Conservation (phyloP, 2,797 vertebrate genomes). For the Lateolabrax maculatus region DNA sequence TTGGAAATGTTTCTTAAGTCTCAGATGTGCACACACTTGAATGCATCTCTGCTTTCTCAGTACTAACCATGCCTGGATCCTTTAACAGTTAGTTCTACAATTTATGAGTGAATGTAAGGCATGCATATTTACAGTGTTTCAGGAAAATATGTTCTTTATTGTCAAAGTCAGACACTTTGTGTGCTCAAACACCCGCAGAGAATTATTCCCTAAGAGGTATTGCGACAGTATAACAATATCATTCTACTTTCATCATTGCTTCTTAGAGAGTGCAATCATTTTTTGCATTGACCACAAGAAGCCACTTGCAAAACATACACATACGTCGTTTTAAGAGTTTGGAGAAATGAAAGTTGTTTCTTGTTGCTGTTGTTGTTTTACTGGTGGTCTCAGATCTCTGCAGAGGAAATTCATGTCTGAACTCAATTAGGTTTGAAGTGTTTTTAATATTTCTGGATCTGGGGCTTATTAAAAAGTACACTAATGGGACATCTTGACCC, state of each 20-base stretch:
- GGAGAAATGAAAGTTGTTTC: neutral
- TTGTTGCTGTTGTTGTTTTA: neutral
- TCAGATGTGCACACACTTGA: constrained; percentile 8
- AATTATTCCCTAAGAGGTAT: neutral
- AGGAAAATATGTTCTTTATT: neutral
- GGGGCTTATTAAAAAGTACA: constrained; percentile 10
- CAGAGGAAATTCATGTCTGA: neutral
- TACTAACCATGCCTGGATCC: neutral
- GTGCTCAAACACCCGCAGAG: neutral
- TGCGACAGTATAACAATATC: neutral
- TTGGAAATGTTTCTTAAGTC: neutral
- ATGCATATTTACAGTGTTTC: neutral
- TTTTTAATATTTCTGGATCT: constrained; percentile 25
- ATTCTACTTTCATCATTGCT: neutral
- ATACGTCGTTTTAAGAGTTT: neutral
- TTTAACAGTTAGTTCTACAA: neutral
- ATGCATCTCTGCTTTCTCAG: neutral
- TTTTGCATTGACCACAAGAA: neutral
- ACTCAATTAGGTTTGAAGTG: constrained; percentile 4
- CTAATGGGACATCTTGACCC: constrained; percentile 40
- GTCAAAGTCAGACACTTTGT: neutral
- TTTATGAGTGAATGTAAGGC: neutral
- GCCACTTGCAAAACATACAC: constrained; percentile 7
- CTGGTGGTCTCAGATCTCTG: constrained; percentile 11
- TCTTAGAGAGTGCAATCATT: neutral